Evolutionary conservation across 1,140 invertebrate genomes (phyloP).

Genomic region (Tribolium castaneum): DNA sequence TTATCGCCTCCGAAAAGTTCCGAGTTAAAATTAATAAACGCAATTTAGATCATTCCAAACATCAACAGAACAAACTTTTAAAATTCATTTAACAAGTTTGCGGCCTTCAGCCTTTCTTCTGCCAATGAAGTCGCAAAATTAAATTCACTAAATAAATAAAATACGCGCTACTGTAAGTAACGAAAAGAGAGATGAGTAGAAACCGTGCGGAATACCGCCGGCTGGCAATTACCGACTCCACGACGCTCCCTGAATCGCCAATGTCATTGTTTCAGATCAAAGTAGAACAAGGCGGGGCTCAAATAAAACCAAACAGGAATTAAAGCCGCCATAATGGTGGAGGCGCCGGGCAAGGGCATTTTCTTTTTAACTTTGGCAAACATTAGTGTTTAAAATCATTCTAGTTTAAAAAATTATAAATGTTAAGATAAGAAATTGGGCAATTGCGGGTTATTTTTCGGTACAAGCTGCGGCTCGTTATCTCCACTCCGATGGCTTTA

Average conservation of each 20-base stretch:
- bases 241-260: slow-evolving; percentile 39
- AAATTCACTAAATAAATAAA: slow-evolving; percentile 45
- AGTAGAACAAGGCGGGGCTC: slow-evolving; percentile 8
- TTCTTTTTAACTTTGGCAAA: no score
- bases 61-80: slow-evolving; percentile 44
- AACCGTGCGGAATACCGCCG: slow-evolving; percentile 12
- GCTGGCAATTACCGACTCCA: slow-evolving; percentile 39
- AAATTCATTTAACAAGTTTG: slow-evolving; percentile 43
- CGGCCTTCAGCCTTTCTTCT: slow-evolving; percentile 14
- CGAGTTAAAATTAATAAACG: slow-evolving; percentile 27
- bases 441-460: no score
- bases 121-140: slow-evolving; percentile 44
- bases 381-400: no score
- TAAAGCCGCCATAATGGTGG: neutral
- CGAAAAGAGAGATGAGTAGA: slow-evolving; percentile 18
- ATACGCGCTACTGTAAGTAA: slow-evolving; percentile 26
- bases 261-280: slow-evolving; percentile 41
- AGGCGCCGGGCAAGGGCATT: neutral
- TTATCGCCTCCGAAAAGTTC: neutral
- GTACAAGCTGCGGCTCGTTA: no score
- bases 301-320: slow-evolving; percentile 6
- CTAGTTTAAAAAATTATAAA: no score
- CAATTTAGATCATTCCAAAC: slow-evolving; percentile 41
- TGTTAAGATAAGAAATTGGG: no score
- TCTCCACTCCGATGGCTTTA: no score